phyloP scores from a whole-genome alignment of 1,140 invertebrate genomes.

The Pomacea maculata region DNA sequence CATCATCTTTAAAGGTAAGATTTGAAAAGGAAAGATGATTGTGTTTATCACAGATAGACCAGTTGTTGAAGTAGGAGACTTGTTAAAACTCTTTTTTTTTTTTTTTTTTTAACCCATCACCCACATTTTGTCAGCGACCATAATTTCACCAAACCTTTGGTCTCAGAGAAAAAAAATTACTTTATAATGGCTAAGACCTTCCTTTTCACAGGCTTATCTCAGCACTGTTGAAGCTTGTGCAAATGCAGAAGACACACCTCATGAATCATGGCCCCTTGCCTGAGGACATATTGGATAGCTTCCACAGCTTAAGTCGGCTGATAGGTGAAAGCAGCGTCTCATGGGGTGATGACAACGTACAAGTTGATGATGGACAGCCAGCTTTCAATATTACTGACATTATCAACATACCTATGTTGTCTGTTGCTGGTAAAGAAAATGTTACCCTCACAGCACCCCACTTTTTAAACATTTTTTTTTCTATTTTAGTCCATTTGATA shows the following conservation, averaged over 20 bases:
- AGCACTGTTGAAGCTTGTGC: slow-evolving; percentile 38
- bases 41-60: too few species aligned
- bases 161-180: too few species aligned
- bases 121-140: too few species aligned
- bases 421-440: background rate
- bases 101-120: too few species aligned
- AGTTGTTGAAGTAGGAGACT: too few species aligned
- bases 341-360: slow-evolving; percentile 42
- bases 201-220: slow-evolving; percentile 37
- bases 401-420: slow-evolving; percentile 34
- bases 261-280: slow-evolving; percentile 43
- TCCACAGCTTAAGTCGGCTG: slow-evolving; percentile 35
- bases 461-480: background rate
- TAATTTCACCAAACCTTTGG: too few species aligned
- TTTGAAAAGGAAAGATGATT: too few species aligned
- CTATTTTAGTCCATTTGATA: background rate
- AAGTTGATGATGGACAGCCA: slow-evolving; percentile 9
- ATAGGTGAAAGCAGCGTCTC: slow-evolving; percentile 46
- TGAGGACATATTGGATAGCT: slow-evolving; percentile 37
- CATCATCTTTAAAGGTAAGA: too few species aligned
- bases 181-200: too few species aligned
- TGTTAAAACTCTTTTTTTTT: too few species aligned
- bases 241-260: slow-evolving; percentile 43
- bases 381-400: slow-evolving; percentile 36
- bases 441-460: background rate